These are phyloP conservation scores for Tinamus major DNA, from an alignment of 2,797 vertebrate species.

Conservation along the genomic window DNA sequence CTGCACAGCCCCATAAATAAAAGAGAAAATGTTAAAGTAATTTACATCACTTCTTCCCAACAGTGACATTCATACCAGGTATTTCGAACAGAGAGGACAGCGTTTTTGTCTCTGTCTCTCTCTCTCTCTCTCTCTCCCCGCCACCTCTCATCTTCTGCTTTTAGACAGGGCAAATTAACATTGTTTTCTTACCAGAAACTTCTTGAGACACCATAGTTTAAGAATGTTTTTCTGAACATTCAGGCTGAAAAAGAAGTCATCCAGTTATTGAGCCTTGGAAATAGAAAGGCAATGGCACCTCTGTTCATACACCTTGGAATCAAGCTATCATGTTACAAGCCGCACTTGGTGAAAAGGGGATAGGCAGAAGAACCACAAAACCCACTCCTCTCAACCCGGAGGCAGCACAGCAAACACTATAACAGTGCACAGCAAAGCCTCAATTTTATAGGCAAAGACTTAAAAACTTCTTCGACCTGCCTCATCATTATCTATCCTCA, in stretches of 20 bases:
- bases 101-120: neutral
- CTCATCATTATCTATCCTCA: neutral
- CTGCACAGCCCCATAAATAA: neutral
- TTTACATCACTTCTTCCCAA: conserved; percentile 3
- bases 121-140: neutral
- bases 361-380: neutral
- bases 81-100: conserved; percentile 19
- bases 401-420: accelerated
- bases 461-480: accelerated
- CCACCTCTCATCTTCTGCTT: neutral
- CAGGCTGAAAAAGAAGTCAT: neutral
- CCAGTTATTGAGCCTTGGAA: neutral
- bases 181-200: conserved; percentile 33
- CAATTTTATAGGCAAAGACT: neutral
- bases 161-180: conserved; percentile 21
- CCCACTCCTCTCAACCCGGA: neutral
- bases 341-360: neutral
- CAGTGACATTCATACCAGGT: neutral
- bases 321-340: neutral
- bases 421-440: accelerated
- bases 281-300: neutral
- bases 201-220: neutral
- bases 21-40: neutral
- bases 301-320: neutral
- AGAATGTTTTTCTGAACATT: conserved; percentile 31